phyloP scores from a whole-genome alignment of 1,140 invertebrate species.

The Phthorimaea operculella region DNA sequence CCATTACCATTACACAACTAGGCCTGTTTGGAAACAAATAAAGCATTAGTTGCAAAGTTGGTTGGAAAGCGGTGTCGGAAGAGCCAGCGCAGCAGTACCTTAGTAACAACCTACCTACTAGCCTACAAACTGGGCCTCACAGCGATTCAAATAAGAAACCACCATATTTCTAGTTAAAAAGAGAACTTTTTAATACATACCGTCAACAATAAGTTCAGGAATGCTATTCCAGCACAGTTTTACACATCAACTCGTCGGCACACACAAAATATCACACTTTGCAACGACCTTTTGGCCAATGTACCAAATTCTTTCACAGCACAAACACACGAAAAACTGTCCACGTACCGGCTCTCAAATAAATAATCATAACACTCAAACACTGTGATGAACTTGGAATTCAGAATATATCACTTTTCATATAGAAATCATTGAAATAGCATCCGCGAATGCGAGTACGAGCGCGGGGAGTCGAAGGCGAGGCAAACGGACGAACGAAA shows the following conservation, averaged over 20 bases:
- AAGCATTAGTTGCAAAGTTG: too few species aligned
- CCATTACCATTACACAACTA: background rate
- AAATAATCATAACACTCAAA: slow-evolving; percentile 39
- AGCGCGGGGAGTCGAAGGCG: slow-evolving; percentile 55
- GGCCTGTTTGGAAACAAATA: too few species aligned
- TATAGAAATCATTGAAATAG: slow-evolving; percentile 48
- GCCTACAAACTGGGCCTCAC: background rate
- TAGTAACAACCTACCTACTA: background rate
- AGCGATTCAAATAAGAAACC: background rate
- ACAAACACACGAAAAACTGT: slow-evolving; percentile 36
- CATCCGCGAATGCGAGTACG: slow-evolving; percentile 61
- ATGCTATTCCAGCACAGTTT: slow-evolving; percentile 28
- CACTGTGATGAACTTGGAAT: slow-evolving; percentile 15
- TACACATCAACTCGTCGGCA: slow-evolving; percentile 32
- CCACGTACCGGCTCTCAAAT: slow-evolving; percentile 26
- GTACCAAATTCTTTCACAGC: slow-evolving; percentile 30
- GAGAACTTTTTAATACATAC: slow-evolving; percentile 15
- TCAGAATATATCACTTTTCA: slow-evolving; percentile 47
- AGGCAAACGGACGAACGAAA: slow-evolving; percentile 30
- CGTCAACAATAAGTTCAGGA: slow-evolving; percentile 18
- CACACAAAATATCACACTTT: slow-evolving; percentile 28
- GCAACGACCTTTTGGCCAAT: slow-evolving; percentile 21
- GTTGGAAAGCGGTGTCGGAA: too few species aligned
- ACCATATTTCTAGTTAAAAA: background rate
- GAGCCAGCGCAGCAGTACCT: too few species aligned